A percentile compares a stretch with the other conserved stretches of the same genome.
phyloP scores from a whole-genome alignment of 2,113 vertebrate species.

The Gymnogyps californianus region DNA sequence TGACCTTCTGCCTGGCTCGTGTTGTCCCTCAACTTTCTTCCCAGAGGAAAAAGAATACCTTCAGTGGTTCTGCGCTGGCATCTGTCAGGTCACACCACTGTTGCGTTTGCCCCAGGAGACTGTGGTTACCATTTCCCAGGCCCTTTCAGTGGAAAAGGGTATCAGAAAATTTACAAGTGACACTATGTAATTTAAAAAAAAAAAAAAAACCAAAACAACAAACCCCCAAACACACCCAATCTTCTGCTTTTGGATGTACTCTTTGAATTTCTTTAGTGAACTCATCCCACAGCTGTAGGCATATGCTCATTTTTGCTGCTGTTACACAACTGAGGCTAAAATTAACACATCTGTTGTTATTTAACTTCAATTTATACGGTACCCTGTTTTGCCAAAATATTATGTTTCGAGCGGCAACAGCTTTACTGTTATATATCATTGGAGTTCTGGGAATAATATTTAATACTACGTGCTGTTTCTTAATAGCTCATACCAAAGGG shows the following conservation, averaged over 20 bases:
- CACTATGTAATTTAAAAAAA: background rate
- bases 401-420: background rate
- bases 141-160: background rate
- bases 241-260: background rate
- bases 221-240: background rate
- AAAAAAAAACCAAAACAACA: background rate
- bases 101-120: accelerated
- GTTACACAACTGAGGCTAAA: slow-evolving; percentile 20
- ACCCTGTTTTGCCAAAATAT: background rate
- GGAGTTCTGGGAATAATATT: background rate
- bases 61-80: background rate
- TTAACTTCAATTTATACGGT: background rate
- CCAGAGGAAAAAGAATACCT: background rate
- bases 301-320: background rate
- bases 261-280: background rate
- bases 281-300: background rate
- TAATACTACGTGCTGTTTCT: background rate
- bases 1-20: background rate
- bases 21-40: background rate
- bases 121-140: background rate
- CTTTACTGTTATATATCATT: background rate
- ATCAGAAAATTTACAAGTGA: background rate
- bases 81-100: background rate
- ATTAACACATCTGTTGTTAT: slow-evolving; percentile 50
- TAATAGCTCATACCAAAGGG: background rate